Evolutionary conservation across 2,888 invertebrate genomes (phyloP), one percentile per base, ranked within the genome.

Genomic region (Phrixothrix hirtus): DNA sequence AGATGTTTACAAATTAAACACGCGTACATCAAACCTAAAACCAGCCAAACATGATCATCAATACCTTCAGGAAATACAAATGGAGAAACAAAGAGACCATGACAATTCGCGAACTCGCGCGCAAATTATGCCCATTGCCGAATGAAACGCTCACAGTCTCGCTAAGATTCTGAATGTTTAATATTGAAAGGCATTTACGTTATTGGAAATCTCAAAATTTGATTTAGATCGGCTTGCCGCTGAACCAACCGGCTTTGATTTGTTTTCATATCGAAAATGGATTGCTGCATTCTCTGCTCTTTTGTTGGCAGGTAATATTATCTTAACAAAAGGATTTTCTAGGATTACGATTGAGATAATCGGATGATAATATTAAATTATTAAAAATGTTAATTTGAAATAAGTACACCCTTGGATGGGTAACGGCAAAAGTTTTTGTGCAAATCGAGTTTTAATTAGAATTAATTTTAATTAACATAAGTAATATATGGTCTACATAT

Each of bases 181-280:
- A 46, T 47, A 53, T 53, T 53, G 43, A 48, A n/a, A 48, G 48
- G 54, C 54, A 48, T 54, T 54, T 54, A 25, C 47, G 47, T 48
- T 54, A 54, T 54, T 54, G 54, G 54, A 48, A 54, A 54, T 54
- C 37, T 54, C 48, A 54, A 47, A 54, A 54, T 54, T 54, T 54
- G 54, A 54, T 54, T 54, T 44, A 44, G 36, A 49, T 42, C 49
- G 30, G 27, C 41, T 32, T 26, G 42, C 53, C 53, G 25, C 53
- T 42, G 14, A 42, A 30, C 35, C 32, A 46, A 31, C 32, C 46
- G 32, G 29, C 39, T 43, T 32, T 39, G 45, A 52, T 52, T 53
- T 53, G 47, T 53, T 53, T 53, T 53, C 51, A 15, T 52, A 32
- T 32, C 26, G 41, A 37, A 17, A 37, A 36, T 31, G 35, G 49